Evolutionary conservation across 1,140 invertebrate species (phyloP), one percentile per base, ranked within the genome.

Genomic region (Drosophila fuyamai): DNA sequence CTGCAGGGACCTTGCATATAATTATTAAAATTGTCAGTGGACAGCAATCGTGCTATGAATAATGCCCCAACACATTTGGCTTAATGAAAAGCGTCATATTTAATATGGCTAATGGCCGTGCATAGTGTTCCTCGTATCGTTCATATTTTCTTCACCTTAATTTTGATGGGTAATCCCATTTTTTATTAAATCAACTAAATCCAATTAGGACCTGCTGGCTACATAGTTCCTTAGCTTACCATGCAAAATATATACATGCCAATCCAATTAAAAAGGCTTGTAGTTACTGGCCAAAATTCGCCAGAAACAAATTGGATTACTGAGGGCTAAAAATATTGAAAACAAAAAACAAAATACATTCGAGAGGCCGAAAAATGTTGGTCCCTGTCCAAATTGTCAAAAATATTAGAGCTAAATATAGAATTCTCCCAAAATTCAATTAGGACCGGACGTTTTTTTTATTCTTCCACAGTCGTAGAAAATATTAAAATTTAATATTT

Each of bases 401-500:
- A 76, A 54, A 43, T 14, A 35, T 35, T 27, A 9, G n/a, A 44
- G 41, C 59, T 48, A 46, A 38, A 57, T 58, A 58, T 80, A 53
- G 58, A 81, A 74, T 60, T 38, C 40, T 41, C 48, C 65, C 53
- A 18, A 70, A 63, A 73, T 59, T 66, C 67, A 62, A 81, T 81
- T 84, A 68, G 27, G 27, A 27, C 46, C 59, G 23, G 14, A 43
- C 35, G 41, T 46, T 40, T 29, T 13, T 58, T 56, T 43, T 35
- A 13, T 58, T 23, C 50, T 38, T 35, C 14, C 12, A 8, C 18
- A 14, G 53, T 57, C 65, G 50, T 61, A 46, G 55, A 43, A 32
- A 53, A 71, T 78, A 78, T 78, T 66, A n/a, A 50, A 70, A 71
- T 81, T 75, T 66, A 76, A 79, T 82, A 76, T 79, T 88, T 71